phyloP scores from a whole-genome alignment of 1,140 invertebrate species.

The Telenomus remus region DNA sequence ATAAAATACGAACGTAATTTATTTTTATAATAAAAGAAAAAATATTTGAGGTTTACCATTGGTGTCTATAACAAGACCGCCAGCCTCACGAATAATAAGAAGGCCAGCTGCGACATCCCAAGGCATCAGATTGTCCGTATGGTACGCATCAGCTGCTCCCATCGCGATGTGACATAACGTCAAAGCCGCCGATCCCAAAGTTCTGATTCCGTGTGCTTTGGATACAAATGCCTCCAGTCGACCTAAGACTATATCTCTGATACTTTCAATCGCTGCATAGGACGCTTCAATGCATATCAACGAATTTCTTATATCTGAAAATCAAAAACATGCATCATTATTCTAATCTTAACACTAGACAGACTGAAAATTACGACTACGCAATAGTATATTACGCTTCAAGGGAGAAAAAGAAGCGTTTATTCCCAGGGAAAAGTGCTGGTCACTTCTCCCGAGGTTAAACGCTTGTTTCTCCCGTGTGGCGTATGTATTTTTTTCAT shows the following conservation, averaged over 20 bases:
- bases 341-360: no score
- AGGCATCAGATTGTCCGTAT: slow-evolving; percentile 82
- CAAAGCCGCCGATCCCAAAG: slow-evolving; percentile 84
- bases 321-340: slow-evolving; percentile 3
- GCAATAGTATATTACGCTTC: no score
- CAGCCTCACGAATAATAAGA: slow-evolving; percentile 86
- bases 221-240: slow-evolving; percentile 68
- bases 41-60: slow-evolving; percentile 74
- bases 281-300: slow-evolving; percentile 68
- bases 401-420: no score
- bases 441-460: no score
- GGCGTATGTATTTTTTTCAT: no score
- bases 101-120: slow-evolving; percentile 84
- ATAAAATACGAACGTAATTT: no score
- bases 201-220: slow-evolving; percentile 78
- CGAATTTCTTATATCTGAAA: slow-evolving; percentile 62
- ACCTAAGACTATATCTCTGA: slow-evolving; percentile 64
- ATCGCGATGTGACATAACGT: slow-evolving; percentile 84
- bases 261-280: slow-evolving; percentile 65
- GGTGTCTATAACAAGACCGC: slow-evolving; percentile 81
- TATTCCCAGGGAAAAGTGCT: no score
- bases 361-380: no score
- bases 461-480: no score
- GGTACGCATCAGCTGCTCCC: slow-evolving; percentile 83
- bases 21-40: no score